Evolutionary conservation across 1,140 invertebrate genomes (phyloP).

Genomic region (Paramacrobiotus metropolitanus): DNA sequence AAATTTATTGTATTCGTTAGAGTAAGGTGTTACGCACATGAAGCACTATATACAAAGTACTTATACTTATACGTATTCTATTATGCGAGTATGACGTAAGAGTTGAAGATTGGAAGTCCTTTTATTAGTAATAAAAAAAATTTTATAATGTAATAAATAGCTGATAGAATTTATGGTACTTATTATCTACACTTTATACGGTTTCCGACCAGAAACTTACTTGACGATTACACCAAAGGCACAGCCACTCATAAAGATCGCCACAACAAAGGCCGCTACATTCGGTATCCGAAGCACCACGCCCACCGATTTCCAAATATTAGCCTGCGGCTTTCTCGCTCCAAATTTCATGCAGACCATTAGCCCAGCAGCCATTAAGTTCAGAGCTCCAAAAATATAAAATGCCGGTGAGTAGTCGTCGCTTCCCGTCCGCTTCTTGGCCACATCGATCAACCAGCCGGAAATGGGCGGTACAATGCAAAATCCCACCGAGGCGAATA

Average conservation of each 20-base stretch:
- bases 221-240: not conserved
- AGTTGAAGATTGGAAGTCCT: too few species aligned
- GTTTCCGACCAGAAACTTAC: not conserved
- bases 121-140: too few species aligned
- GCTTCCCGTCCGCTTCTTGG: not conserved
- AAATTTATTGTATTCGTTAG: too few species aligned
- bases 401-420: not conserved
- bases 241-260: not conserved
- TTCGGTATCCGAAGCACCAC: not conserved
- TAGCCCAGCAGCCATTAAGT: not conserved
- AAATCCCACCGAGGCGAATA: slow-evolving; percentile 1
- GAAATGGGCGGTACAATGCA: not conserved
- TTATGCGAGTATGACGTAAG: too few species aligned
- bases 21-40: too few species aligned
- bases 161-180: not conserved
- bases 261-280: not conserved
- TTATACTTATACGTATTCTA: too few species aligned
- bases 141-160: not conserved
- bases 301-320: not conserved
- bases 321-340: not conserved
- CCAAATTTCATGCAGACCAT: not conserved
- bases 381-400: not conserved
- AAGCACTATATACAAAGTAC: too few species aligned
- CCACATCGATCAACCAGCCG: not conserved
- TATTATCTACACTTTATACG: not conserved